Base-by-base conservation (phyloP, 2,888 invertebrate genomes). In the Abrostola triplasia region DNA sequence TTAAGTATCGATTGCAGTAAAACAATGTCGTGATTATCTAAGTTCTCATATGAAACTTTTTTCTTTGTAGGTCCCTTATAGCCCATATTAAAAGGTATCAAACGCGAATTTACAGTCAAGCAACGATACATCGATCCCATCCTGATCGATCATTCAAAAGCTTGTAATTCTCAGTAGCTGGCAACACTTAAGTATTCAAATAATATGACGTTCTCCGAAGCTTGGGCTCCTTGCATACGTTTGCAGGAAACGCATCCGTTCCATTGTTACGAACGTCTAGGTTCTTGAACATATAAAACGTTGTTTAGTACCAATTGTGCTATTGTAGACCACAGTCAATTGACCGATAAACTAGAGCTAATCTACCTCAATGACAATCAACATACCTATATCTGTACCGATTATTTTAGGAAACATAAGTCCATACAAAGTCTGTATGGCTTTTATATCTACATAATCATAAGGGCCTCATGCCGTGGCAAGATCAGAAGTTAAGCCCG, bases 221-320 rank as follows among this genome's bases (percentile, higher is more conserved):
- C 42, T 54, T 62, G 13, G 55, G 38, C 65, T 67, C 42, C 56
- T 62, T 73, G 72, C 71, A 67, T 73, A 73, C 67, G 70, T 41
- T 70, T 72, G 73, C 85, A 87, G 90, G 90, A 90, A 84, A 88
- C 70, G 81, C 88, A 83, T 90, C 88, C 89, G 88, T 82, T 79
- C 78, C 68, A 84, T 87, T 87, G 83, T 87, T 81, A 76, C 71
- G 50, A 70, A 57, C 73, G 64, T 68, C 68, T 55, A 67, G 70
- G 79, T 78, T 77, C 79, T 81, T 82, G 64, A 61, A 72, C 66
- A 64, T 71, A 67, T 75, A 70, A 57, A 53, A 50, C 38, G 35
- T 54, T 49, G 55, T 69, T 73, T 75, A 72, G 58, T 64, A 62
- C 12, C 61, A 62, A 67, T 70, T 70, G 35, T 52, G 44, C 50